Base-by-base conservation (phyloP, 2,113 vertebrate genomes). In the Apaloderma vittatum region DNA sequence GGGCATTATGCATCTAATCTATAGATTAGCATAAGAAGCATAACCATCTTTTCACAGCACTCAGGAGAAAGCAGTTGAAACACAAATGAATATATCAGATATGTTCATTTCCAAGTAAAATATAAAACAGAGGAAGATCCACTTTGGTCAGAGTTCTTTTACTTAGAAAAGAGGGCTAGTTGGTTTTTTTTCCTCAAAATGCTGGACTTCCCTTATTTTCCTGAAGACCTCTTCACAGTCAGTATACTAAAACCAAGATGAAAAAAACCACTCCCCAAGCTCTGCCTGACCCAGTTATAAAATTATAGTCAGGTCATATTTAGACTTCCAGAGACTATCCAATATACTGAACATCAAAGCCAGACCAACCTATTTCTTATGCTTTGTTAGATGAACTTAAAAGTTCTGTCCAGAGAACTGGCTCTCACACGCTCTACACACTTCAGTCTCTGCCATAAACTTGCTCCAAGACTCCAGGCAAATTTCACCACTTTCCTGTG, bases 21-120 rank as follows among this genome's bases (percentile, higher is more conserved):
- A 57, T 5, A 94, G 51, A 92, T 92, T 77, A 92, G 75, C 85
- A 82, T 96, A 93, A 80, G 6, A 21, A 80, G 75, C 57, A 77
- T 51, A 84, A 49, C 59, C 23, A 37, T 71, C 62, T 95, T 93
- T 85, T 72, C 72, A 88, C 43, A 86, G 65, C 29, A 45, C 40
- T 63, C 23, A 8, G 45, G 37, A 88, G 65, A 88, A 90, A 77
- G 78, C 75, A 93, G 61, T 32, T 57, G 63, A 92, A 90, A 68
- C 30, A 36, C 71, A 81, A 32, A 92, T 74, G 51, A 80, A 58
- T 46, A 2, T 29, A 83, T 43, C 29, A 74, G 66, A 65, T 85
- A 72, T 0, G 0, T 19, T 82, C 32, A 88, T 85, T 93, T 82
- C 62, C 81, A 96, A 93, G 61, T 81, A 87, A 85, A 92, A 93